phyloP scores from a whole-genome alignment of 23 tunicate species.

The Trididemnum clinides region DNA sequence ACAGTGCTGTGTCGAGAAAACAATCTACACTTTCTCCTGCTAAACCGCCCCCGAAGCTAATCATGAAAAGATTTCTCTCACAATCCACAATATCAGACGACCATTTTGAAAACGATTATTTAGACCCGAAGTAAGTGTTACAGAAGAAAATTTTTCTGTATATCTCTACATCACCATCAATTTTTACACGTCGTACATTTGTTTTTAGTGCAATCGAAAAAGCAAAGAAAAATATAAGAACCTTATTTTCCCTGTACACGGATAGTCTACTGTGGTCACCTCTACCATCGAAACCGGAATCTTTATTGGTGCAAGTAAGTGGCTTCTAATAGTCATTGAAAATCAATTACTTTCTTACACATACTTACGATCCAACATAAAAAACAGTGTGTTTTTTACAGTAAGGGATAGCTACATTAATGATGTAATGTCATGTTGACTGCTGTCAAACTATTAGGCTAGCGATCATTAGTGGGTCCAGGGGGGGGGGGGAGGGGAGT shows the following conservation, averaged over 20 bases:
- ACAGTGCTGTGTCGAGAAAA: not conserved
- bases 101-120: not conserved
- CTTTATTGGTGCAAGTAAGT: slow-evolving; percentile 56
- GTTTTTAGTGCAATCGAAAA: slow-evolving; percentile 45
- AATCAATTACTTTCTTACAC: no score
- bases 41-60: not conserved
- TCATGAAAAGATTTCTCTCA: slow-evolving; percentile 2
- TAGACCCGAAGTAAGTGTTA: not conserved
- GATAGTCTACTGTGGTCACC: slow-evolving; percentile 83
- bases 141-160: no score
- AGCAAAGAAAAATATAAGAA: slow-evolving; percentile 47
- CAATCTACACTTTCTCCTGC: not conserved
- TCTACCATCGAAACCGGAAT: slow-evolving; percentile 43
- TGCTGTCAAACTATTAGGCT: no score
- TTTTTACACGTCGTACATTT: not conserved
- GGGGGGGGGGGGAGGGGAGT: no score
- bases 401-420: no score
- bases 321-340: no score
- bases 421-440: no score
- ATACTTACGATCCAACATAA: no score
- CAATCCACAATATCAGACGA: slow-evolving; percentile 7
- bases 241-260: slow-evolving; percentile 85
- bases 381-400: no score
- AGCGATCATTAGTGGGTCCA: no score
- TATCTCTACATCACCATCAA: no score